A percentile compares a stretch with the other conserved stretches of the same genome.
phyloP scores from a whole-genome alignment of 2,888 invertebrate genomes.

The Campoplex capitator region DNA sequence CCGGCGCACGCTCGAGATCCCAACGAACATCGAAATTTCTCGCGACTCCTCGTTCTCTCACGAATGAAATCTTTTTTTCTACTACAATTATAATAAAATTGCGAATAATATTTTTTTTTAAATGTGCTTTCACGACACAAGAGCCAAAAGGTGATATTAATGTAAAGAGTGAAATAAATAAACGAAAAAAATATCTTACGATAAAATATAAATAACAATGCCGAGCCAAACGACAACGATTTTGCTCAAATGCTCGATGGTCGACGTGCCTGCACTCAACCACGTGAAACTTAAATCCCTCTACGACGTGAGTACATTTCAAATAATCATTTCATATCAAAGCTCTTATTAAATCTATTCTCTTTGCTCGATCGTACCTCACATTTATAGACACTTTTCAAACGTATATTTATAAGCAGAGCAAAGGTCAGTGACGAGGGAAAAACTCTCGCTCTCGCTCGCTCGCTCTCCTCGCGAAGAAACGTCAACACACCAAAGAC shows the following conservation, averaged over 20 bases:
- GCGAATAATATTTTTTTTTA: background rate
- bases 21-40: background rate
- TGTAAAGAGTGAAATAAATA: background rate
- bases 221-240: slow-evolving; percentile 84
- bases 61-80: background rate
- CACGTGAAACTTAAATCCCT: slow-evolving; percentile 82
- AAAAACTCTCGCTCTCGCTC: background rate
- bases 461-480: no score
- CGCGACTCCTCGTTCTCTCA: background rate
- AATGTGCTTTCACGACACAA: slow-evolving; percentile 22
- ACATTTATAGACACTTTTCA: background rate
- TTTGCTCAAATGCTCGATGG: slow-evolving; percentile 83
- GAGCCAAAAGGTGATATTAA: slow-evolving; percentile 31
- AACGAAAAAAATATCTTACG: slow-evolving; percentile 8
- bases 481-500: slow-evolving; percentile 16
- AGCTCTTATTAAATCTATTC: background rate
- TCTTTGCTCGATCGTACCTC: background rate
- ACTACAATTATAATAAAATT: background rate
- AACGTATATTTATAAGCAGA: background rate
- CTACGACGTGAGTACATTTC: slow-evolving; percentile 79
- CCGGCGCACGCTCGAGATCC: background rate
- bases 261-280: slow-evolving; percentile 83
- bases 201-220: slow-evolving; percentile 73
- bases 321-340: slow-evolving; percentile 7
- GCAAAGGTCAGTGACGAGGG: slow-evolving; percentile 4